A percentile compares a stretch with the other conserved stretches of the same genome.
phyloP scores from a whole-genome alignment of 2,888 invertebrate species.

The Eurois occulta region DNA sequence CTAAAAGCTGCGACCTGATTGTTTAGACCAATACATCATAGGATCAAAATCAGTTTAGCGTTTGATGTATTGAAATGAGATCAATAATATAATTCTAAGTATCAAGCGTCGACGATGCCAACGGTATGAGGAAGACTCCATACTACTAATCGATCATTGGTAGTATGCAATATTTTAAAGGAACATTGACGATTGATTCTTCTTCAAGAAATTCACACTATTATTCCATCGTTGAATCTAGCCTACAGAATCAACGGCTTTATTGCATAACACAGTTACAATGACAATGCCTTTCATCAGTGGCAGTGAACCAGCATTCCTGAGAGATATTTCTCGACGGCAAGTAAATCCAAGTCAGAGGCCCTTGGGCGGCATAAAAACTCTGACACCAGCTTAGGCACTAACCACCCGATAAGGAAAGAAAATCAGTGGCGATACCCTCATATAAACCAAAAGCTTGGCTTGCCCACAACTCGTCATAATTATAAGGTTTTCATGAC shows the following conservation, averaged over 20 bases:
- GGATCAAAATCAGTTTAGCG: slow-evolving; percentile 44
- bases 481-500: background rate
- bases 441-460: background rate
- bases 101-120: slow-evolving; percentile 48
- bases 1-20: slow-evolving; percentile 45
- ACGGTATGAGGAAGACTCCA: slow-evolving; percentile 34
- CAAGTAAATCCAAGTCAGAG: no score
- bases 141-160: slow-evolving; percentile 27
- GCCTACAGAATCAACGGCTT: background rate
- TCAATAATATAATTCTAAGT: slow-evolving; percentile 54
- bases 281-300: background rate
- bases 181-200: background rate
- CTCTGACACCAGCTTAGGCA: no score
- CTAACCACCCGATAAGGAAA: no score
- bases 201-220: background rate
- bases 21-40: slow-evolving; percentile 50
- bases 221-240: background rate
- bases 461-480: background rate
- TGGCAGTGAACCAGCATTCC: no score
- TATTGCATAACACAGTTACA: background rate
- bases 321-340: no score
- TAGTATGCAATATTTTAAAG: slow-evolving; percentile 24
- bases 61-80: slow-evolving; percentile 55
- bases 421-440: no score
- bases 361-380: no score